Percentiles rank a stretch among this genome's conserved stretches.
phyloP scores from a whole-genome alignment of 2,797 vertebrate genomes.

The Gila robusta region DNA sequence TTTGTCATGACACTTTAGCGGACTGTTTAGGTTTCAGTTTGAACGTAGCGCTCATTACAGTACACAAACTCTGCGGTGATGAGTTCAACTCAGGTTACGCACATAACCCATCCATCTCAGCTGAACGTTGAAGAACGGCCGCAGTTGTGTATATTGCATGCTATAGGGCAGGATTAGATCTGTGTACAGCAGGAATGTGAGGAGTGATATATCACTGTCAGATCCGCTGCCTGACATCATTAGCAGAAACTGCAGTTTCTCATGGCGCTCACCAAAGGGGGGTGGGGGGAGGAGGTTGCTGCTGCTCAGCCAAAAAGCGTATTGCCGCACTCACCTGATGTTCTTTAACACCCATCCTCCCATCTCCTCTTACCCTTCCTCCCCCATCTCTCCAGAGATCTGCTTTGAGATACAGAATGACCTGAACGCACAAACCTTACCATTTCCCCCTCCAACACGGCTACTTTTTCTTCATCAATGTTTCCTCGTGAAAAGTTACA shows the following conservation, averaged over 20 bases:
- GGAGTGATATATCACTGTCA: conserved; percentile 63
- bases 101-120: conserved; percentile 13
- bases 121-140: conserved; percentile 2
- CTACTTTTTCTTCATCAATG: conserved; percentile 70
- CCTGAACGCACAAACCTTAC: conserved; percentile 61
- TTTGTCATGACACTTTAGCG: background rate
- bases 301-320: conserved; percentile 76
- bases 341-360: conserved; percentile 67
- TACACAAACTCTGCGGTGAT: background rate
- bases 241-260: conserved; percentile 81
- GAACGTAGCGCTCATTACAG: conserved; percentile 9
- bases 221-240: conserved; percentile 78
- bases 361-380: conserved; percentile 33
- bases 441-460: background rate
- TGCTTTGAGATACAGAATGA: conserved; percentile 70
- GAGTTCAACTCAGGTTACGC: conserved; percentile 44
- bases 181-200: conserved; percentile 54
- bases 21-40: conserved; percentile 5
- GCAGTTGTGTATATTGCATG: conserved; percentile 2
- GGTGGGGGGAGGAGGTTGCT: conserved; percentile 54
- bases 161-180: conserved; percentile 39
- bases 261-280: conserved; percentile 68
- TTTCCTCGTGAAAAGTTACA: conserved; percentile 75
- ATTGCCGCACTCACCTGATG: conserved; percentile 86
- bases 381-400: conserved; percentile 63